Conservation (phyloP, 2,797 vertebrate genomes). For the Gymnopithys bicolor region DNA sequence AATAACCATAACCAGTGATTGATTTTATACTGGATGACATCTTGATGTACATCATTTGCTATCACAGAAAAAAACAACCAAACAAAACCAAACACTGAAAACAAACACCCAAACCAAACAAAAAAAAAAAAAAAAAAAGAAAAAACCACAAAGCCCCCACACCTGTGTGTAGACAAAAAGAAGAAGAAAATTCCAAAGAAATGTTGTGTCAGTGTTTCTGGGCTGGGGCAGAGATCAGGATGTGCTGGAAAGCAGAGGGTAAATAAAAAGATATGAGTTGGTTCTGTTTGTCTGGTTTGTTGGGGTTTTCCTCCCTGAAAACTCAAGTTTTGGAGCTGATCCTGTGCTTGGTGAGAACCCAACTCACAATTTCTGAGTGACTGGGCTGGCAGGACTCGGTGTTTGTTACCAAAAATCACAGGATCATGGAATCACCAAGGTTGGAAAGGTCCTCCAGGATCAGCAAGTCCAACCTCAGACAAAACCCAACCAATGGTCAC, state of each 20-base stretch:
- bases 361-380: rapidly evolving
- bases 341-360: neutral
- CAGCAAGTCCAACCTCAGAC: neutral
- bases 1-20: neutral
- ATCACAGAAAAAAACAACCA: neutral
- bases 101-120: neutral
- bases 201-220: neutral
- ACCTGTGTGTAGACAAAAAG: neutral
- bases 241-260: neutral
- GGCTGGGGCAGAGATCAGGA: neutral
- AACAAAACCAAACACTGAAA: neutral
- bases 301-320: neutral
- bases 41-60: neutral
- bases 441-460: neutral
- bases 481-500: neutral
- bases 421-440: neutral
- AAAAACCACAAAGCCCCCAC: too few relatives aligned
- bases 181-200: neutral
- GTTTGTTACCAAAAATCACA: neutral
- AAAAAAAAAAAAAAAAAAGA: too few relatives aligned
- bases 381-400: neutral
- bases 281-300: neutral
- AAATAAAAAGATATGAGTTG: neutral
- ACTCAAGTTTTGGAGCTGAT: neutral
- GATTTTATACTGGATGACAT: neutral